Evolutionary conservation across 2,113 vertebrate genomes (phyloP), one percentile per base, ranked within the genome.

Genomic region (Coptodon bakossiorum): DNA sequence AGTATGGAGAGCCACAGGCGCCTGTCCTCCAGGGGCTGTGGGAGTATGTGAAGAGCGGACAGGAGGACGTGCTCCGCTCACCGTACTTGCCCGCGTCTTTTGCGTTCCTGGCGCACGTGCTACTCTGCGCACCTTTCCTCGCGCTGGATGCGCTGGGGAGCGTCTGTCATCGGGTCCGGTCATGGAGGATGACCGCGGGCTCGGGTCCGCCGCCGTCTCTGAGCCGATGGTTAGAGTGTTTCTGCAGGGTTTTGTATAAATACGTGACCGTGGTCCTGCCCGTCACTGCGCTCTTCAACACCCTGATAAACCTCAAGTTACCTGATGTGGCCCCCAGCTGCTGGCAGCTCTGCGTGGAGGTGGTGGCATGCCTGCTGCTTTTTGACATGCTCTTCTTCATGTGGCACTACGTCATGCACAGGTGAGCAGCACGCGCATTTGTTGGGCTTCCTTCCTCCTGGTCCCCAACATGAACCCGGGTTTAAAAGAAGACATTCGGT

Each of bases 321-420:
- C 93, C 94, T 6, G 66, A 84, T 13, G 48, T 36, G 40, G 96
- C 96, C 2, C 96, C 96, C 1, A 90, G 94, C 43, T 92, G 90
- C 83, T 40, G 85, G 71, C 83, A 63, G 83, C 89, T 95, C 12
- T 92, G 88, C 3, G 59, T 85, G 68, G 95, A 96, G 7, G 93
- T 96, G 2, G 17, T 85, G 3, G 86, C 91, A 0, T 94, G 95
- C 24, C 43, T 96, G 3, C 91, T 97, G 66, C 63, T 97, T 0
- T 97, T 97, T 83, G 97, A 97, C 90, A 68, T 81, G 4, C 40
- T 96, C 11, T 96, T 95, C 91, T 97, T 94, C 54, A 5, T 90
- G 1, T 95, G 91, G 92, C 96, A 97, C 84, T 76, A 94, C 9
- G 31, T 3, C 50, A 84, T 96, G 86, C 97, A 97, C 94, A 93